Base-by-base conservation (phyloP, 1,140 invertebrate species). In the Muscidifurax raptorellus region DNA sequence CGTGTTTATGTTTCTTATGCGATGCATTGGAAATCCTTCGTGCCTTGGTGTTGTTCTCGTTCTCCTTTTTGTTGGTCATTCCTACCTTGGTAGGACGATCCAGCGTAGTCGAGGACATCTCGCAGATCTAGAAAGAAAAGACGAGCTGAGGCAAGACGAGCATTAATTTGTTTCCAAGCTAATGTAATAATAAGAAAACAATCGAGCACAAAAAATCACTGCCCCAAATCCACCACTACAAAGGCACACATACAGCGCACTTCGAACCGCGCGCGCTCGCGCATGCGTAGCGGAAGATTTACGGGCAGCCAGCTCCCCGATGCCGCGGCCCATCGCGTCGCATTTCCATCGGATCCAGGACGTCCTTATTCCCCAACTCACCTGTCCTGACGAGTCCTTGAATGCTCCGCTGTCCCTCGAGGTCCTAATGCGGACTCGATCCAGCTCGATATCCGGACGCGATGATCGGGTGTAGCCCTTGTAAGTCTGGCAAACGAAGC, bases 1-100 rank as follows among this genome's bases (percentile, higher is more conserved):
- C 92, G 47, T 93, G 90, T 69, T 94, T 93, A 59, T 81, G 36
- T 76, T 93, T 94, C 22, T 93, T 92, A 74, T 92, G 88, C 7
- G 90, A 88, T 2, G 87, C 71, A 72, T 89, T 90, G 7, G 89
- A 89, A 6, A 87, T 22, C 66, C 91, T 92, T 18, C 89, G 88
- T 12, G 88, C 85, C 82, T 92, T 92, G 13, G 67, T 67, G 28
- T 81, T 84, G 32, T 67, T 81, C n/a, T 92, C 91, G 25, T 85
- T 91, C 12, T 92, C 92, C 72, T 92, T 92, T 80, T 91, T 93
- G 27, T 88, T 88, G 0, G 84, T 84, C 0, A 89, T 86, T 76
- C 86, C 84, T 27, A 90, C 30, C 85, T 92, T 92, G 30, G 86
- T 83, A 27, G 90, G 80, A 64, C 89, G 89, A 88, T 92, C 91